Base-by-base conservation (phyloP, 2,888 invertebrate genomes). In the Mylabris sibirica region DNA sequence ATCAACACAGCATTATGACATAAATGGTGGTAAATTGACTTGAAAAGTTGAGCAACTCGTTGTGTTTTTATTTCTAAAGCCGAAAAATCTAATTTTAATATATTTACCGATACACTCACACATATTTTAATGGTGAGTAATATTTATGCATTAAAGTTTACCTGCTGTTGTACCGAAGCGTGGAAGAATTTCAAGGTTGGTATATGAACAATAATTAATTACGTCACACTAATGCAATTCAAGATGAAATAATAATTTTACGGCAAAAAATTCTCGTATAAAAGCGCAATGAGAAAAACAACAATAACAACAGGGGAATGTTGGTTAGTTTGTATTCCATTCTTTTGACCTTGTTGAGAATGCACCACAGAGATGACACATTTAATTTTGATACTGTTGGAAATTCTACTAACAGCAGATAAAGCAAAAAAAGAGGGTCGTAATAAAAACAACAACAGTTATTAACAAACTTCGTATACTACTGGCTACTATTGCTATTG, bases 161-260 rank as follows among this genome's bases (percentile, higher is more conserved):
- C 20, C 49, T 49, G 17, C n/a, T 44, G 20, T 3, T 49, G 49
- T 49, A 49, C 9, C 11, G 49, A 22, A 49, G 49, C 49, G 49
- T 49, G 49, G 20, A 49, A 49, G 49, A 49, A 49, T 49, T 49
- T 20, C 49, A 49, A 49, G 49, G 49, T 44, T 57, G 30, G 57
- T 63, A 59, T 66, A 63, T 62, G 11, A 59, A 26, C 65, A 30
- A 49, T 49, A 22, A 61, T 68, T 69, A 66, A 69, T 69, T 69
- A 65, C 69, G 64, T 69, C 69, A 69, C 66, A 26, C 34, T 53
- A 49, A 49, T 69, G 69, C 69, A 65, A 57, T 41, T 59, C 63
- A 24, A 62, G 60, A 60, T 60, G 60, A 35, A 60, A 60, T 60
- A 41, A 38, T 44, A 61, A 60, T 49, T 49, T 17, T 20, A 44